Evolutionary conservation across 2,797 vertebrate genomes (phyloP).

Genomic region (Crypturellus tataupa): DNA sequence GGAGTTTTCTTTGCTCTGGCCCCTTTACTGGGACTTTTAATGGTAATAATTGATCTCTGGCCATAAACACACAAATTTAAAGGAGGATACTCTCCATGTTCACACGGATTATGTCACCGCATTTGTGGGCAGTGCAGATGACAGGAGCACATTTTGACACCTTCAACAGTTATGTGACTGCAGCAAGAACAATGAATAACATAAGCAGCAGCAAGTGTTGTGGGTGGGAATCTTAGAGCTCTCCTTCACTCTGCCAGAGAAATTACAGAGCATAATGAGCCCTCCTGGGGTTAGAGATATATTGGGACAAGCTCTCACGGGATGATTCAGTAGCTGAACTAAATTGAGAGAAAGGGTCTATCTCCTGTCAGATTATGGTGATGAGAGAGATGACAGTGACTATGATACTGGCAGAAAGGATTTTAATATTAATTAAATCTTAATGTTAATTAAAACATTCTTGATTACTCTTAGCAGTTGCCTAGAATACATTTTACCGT

Average conservation of each 20-base stretch:
- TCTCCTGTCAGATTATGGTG: background rate
- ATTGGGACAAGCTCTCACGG: background rate
- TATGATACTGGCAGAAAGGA: background rate
- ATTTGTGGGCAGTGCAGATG: background rate
- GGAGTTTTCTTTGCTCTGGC: background rate
- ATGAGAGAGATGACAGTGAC: background rate
- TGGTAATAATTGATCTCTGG: background rate
- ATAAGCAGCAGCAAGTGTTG: background rate
- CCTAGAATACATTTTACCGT: background rate
- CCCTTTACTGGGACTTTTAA: background rate
- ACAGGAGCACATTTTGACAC: background rate
- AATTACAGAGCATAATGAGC: background rate
- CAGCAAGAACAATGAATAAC: background rate
- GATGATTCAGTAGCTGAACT: conserved; percentile 2
- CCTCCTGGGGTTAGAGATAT: background rate
- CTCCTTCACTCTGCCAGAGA: background rate
- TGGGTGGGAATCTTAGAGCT: background rate
- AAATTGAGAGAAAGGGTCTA: background rate
- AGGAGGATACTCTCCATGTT: background rate
- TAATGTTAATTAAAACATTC: background rate
- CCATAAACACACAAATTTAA: background rate
- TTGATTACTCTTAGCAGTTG: background rate
- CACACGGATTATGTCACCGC: background rate
- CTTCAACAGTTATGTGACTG: background rate
- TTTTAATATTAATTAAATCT: background rate